Evolutionary conservation across 2,797 vertebrate genomes (phyloP).

Genomic region (Sebastes matsubarae): DNA sequence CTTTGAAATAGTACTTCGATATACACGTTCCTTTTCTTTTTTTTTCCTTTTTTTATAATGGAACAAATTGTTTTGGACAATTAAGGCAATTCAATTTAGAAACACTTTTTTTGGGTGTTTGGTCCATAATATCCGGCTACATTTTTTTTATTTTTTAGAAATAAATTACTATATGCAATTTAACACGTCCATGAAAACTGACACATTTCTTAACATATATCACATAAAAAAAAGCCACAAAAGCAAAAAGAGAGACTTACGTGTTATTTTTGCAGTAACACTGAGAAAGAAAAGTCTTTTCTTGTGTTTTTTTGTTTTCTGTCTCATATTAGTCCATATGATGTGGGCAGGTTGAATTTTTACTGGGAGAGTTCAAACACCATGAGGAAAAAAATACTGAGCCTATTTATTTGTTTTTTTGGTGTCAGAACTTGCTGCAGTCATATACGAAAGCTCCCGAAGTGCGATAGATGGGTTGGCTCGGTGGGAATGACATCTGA

Average conservation of each 20-base stretch:
- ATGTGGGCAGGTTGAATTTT: slow-evolving; percentile 56
- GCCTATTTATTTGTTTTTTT: slow-evolving; percentile 24
- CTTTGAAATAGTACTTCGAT: slow-evolving; percentile 92
- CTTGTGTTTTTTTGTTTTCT: slow-evolving; percentile 74
- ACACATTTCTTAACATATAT: slow-evolving; percentile 81
- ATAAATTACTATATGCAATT: slow-evolving; percentile 99
- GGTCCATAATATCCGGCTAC: slow-evolving; percentile 96
- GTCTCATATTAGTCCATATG: slow-evolving; percentile 80
- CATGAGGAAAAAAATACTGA: slow-evolving; percentile 45
- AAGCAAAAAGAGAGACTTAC: slow-evolving; percentile 92
- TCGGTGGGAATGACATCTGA: slow-evolving; percentile 96
- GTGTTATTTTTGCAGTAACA: slow-evolving; percentile 96
- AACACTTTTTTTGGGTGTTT: slow-evolving; percentile 92
- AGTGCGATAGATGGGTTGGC: slow-evolving; percentile 94
- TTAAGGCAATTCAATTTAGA: slow-evolving; percentile 90
- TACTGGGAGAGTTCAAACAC: slow-evolving; percentile 69
- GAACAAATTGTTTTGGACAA: slow-evolving; percentile 83
- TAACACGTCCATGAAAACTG: slow-evolving; percentile 93
- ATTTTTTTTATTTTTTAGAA: slow-evolving; percentile 80
- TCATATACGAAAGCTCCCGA: slow-evolving; percentile 97
- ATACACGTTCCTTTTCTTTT: slow-evolving; percentile 92
- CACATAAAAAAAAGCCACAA: slow-evolving; percentile 76
- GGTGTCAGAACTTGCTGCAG: slow-evolving; percentile 98
- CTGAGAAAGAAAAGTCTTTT: slow-evolving; percentile 88
- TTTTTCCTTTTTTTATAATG: slow-evolving; percentile 85